Conservation (phyloP, 1,140 invertebrate species). For the Alviniconcha marisindica region DNA sequence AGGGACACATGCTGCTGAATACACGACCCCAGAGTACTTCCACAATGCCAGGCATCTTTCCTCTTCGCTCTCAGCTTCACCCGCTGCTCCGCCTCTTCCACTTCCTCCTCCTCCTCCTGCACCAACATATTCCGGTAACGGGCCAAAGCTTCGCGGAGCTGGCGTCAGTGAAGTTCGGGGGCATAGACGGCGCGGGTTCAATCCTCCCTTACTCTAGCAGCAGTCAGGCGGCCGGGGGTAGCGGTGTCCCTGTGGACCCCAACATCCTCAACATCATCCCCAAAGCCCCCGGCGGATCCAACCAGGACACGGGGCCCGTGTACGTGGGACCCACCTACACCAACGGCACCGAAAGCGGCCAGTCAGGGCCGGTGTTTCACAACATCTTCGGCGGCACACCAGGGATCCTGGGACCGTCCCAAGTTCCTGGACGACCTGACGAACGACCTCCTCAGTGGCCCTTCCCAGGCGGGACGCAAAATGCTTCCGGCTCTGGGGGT, state of each 20-base stretch:
- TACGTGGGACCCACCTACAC: background rate
- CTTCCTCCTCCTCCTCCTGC: background rate
- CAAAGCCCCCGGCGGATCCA: background rate
- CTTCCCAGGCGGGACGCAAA: background rate
- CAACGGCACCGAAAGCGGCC: background rate
- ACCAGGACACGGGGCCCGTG: background rate
- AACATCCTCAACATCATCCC: background rate
- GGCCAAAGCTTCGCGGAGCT: conserved; percentile 7
- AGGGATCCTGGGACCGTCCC: background rate
- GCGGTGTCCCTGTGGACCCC: background rate
- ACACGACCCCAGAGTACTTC: background rate
- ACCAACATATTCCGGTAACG: background rate
- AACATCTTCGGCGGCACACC: background rate
- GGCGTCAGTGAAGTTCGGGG: background rate
- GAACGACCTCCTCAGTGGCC: background rate
- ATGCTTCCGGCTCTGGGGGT: background rate
- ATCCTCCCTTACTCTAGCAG: conserved; percentile 15
- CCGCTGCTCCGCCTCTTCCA: background rate
- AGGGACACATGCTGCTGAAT: no score
- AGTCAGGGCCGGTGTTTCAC: conserved; percentile 16
- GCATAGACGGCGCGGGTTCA: background rate
- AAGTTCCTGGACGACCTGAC: background rate
- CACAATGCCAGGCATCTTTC: background rate
- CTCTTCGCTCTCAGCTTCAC: background rate
- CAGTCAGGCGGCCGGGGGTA: background rate